Percentiles rank a stretch among this genome's conserved stretches.
Evolutionary conservation across 2,888 invertebrate species (phyloP).

Genomic region (Escarpia spicata): DNA sequence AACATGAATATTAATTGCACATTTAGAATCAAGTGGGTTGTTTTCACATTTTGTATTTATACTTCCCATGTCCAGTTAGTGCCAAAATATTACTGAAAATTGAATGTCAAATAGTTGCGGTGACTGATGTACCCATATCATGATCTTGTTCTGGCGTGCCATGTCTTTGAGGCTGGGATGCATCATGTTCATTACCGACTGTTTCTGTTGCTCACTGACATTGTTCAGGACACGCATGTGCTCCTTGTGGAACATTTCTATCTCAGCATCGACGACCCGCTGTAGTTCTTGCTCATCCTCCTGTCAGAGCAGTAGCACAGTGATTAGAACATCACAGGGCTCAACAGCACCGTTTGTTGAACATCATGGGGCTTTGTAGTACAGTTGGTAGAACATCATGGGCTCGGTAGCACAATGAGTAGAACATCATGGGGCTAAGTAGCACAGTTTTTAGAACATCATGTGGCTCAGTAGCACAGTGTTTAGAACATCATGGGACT

Average conservation of each 20-base stretch:
- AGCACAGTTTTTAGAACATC: no score
- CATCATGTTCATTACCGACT: slow-evolving; percentile 49
- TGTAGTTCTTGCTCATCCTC: slow-evolving; percentile 60
- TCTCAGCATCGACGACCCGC: slow-evolving; percentile 57
- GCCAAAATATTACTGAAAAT: neutral
- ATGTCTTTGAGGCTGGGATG: slow-evolving; percentile 61
- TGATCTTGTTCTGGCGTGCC: slow-evolving; percentile 61
- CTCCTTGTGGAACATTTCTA: slow-evolving; percentile 56
- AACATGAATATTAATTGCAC: neutral
- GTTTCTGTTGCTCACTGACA: slow-evolving; percentile 50
- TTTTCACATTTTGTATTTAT: no score
- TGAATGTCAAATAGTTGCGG: no score
- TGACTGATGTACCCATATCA: slow-evolving; percentile 54
- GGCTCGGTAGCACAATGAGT: no score
- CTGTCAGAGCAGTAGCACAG: slow-evolving; percentile 39
- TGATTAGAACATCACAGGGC: neutral
- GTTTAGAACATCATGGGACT: no score
- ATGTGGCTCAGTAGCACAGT: no score
- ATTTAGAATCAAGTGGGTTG: no score
- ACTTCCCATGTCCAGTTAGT: no score
- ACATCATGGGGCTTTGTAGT: no score
- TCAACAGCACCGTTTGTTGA: no score
- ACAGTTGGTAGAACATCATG: no score
- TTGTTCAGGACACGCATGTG: slow-evolving; percentile 45
- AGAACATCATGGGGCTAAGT: no score